Percentiles rank a stretch among this genome's conserved stretches.
Conservation (phyloP, 2,888 invertebrate species). For the Drosophila gaucha region DNA sequence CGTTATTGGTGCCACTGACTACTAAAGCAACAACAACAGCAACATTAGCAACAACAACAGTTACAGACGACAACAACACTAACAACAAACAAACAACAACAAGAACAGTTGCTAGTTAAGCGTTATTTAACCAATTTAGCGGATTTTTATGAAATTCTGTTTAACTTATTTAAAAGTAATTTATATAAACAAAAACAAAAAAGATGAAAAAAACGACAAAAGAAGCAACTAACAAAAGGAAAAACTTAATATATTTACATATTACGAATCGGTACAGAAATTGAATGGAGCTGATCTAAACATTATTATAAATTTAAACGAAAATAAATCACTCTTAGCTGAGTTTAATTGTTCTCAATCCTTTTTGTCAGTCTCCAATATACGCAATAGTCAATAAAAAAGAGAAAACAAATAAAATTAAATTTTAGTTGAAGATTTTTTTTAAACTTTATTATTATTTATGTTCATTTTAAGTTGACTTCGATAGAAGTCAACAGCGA, state of each 20-base stretch:
- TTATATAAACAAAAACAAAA: slow-evolving; percentile 47
- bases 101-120: slow-evolving; percentile 57
- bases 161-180: slow-evolving; percentile 73
- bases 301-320: slow-evolving; percentile 34
- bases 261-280: slow-evolving; percentile 67
- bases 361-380: slow-evolving; percentile 35
- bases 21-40: slow-evolving; percentile 81
- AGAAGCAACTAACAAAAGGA: slow-evolving; percentile 60
- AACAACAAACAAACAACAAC: slow-evolving; percentile 22
- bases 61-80: slow-evolving; percentile 28
- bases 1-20: slow-evolving; percentile 92
- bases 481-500: slow-evolving; percentile 48
- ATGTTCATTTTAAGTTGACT: slow-evolving; percentile 50
- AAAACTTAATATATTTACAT: slow-evolving; percentile 51
- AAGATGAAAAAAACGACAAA: slow-evolving; percentile 34
- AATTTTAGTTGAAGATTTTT: slow-evolving; percentile 46
- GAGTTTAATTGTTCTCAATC: slow-evolving; percentile 50
- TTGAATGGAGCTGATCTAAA: slow-evolving; percentile 66
- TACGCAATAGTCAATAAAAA: slow-evolving; percentile 51
- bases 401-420: slow-evolving; percentile 10
- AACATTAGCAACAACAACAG: slow-evolving; percentile 29
- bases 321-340: slow-evolving; percentile 32
- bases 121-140: slow-evolving; percentile 74
- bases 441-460: slow-evolving; percentile 33
- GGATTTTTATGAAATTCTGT: slow-evolving; percentile 77